Conservation (phyloP, 2,797 vertebrate genomes). For the Gymnothorax reevesii region DNA sequence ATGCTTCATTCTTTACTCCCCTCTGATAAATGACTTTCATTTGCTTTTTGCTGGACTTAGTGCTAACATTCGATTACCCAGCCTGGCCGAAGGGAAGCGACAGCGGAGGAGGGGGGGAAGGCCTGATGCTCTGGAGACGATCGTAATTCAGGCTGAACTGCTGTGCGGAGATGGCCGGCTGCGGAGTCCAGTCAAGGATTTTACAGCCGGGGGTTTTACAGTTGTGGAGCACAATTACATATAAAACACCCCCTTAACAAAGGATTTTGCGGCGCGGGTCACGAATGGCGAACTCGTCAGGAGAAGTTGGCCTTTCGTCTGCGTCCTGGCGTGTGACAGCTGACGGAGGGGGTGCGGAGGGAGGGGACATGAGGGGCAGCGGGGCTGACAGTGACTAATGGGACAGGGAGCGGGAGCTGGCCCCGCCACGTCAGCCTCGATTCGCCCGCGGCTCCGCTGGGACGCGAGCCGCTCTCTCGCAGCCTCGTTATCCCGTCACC, state of each 20-base stretch:
- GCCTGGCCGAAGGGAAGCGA: slow-evolving; percentile 21
- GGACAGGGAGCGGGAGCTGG: slow-evolving; percentile 7
- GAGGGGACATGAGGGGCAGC: not conserved
- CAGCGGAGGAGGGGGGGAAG: slow-evolving; percentile 33
- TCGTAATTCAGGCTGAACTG: slow-evolving; percentile 11
- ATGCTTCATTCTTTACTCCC: slow-evolving; percentile 54
- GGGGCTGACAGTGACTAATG: slow-evolving; percentile 28
- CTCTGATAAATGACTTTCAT: slow-evolving; percentile 60
- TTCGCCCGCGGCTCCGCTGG: not conserved
- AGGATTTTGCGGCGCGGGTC: not conserved
- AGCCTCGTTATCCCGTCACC: slow-evolving; percentile 8
- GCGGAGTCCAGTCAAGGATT: not conserved
- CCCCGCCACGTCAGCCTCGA: not conserved
- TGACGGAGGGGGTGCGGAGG: not conserved
- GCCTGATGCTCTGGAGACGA: slow-evolving; percentile 11
- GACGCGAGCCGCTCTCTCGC: not conserved
- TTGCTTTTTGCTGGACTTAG: slow-evolving; percentile 55
- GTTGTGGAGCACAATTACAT: not conserved
- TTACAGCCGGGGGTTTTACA: not conserved
- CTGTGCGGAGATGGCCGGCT: not conserved
- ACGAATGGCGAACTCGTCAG: not conserved
- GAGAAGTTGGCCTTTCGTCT: not conserved
- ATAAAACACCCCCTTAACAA: not conserved
- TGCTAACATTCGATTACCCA: slow-evolving; percentile 53
- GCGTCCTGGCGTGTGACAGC: not conserved